phyloP scores from a whole-genome alignment of 2,797 vertebrate species.

The Fratercula arctica region DNA sequence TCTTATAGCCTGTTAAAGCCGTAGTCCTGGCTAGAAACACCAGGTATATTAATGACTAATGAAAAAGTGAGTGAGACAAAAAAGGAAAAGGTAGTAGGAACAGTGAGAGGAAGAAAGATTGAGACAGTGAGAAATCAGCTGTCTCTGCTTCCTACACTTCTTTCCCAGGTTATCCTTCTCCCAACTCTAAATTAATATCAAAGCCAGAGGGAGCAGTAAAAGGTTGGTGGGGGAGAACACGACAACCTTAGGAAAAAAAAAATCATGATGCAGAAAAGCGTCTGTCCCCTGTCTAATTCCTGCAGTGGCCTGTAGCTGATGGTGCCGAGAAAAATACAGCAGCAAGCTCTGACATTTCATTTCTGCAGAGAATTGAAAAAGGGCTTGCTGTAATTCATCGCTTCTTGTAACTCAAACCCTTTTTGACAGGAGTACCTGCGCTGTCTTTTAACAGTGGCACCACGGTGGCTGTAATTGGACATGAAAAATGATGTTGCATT shows the following conservation, averaged over 20 bases:
- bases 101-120: constrained; percentile 3
- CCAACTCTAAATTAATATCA: constrained; percentile 67
- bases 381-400: constrained; percentile 63
- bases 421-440: constrained; percentile 63
- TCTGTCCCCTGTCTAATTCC: constrained; percentile 68
- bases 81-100: background rate
- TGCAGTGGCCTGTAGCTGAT: constrained; percentile 59
- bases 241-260: constrained; percentile 38
- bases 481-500: constrained; percentile 66
- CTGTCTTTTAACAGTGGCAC: constrained; percentile 69
- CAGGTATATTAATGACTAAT: too few species aligned
- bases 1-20: background rate
- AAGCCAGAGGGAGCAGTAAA: constrained; percentile 44
- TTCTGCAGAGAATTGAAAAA: constrained; percentile 76
- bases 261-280: constrained; percentile 44
- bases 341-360: constrained; percentile 71
- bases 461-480: constrained; percentile 56
- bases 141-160: constrained; percentile 19
- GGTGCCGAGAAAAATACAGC: constrained; percentile 68
- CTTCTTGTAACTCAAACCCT: constrained; percentile 65
- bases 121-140: constrained; percentile 37
- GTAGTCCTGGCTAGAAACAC: background rate
- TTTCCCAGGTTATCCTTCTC: constrained; percentile 47
- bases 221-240: background rate
- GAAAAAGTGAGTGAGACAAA: too few species aligned